Percentiles rank a stretch among this genome's conserved stretches.
Evolutionary conservation across 2,888 invertebrate genomes (phyloP).

Genomic region (Synergus itoensis): DNA sequence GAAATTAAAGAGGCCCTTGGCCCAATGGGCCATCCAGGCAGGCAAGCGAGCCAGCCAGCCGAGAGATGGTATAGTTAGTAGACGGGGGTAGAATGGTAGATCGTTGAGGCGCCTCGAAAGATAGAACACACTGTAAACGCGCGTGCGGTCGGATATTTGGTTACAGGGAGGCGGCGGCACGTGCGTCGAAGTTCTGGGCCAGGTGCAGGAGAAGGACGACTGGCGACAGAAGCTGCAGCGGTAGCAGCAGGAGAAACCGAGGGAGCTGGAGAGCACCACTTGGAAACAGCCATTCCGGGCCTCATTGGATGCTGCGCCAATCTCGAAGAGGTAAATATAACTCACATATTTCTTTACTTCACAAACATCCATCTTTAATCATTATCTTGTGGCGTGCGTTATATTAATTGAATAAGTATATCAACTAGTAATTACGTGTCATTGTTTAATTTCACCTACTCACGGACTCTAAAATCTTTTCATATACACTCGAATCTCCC

Average conservation of each 20-base stretch:
- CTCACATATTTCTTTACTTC: not conserved
- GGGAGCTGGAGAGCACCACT: conserved; percentile 27
- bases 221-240: conserved; percentile 50
- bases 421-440: too few species aligned
- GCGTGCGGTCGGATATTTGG: conserved; percentile 67
- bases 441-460: too few species aligned
- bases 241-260: conserved; percentile 44
- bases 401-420: too few species aligned
- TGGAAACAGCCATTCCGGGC: conserved; percentile 59
- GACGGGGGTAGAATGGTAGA: conserved; percentile 27
- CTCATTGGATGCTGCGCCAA: conserved; percentile 23
- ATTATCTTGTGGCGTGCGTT: too few species aligned
- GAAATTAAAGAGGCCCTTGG: conserved; percentile 41
- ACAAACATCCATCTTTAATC: too few species aligned
- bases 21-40: not conserved
- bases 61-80: conserved; percentile 20
- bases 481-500: too few species aligned
- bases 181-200: conserved; percentile 71
- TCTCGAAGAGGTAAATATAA: conserved; percentile 62
- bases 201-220: conserved; percentile 62
- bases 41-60: conserved; percentile 18
- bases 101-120: conserved; percentile 48
- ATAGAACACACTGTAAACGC: conserved; percentile 56
- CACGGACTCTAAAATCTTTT: too few species aligned
- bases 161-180: conserved; percentile 77